Evolutionary conservation across 2,888 invertebrate species (phyloP).

Genomic region (Eurytoma californica): DNA sequence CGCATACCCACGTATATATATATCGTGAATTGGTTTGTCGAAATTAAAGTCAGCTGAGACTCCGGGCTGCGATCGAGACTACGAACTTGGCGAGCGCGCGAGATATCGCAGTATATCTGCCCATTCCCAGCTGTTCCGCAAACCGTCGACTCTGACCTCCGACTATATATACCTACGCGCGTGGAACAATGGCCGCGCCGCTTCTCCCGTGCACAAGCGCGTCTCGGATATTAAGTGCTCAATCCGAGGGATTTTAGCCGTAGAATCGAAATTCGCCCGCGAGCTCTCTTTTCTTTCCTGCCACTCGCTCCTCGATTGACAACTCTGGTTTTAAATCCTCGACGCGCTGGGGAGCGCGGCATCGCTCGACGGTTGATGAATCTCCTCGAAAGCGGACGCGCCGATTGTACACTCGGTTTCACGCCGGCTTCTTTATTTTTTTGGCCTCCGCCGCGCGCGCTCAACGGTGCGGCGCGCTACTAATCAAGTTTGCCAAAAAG

Average conservation of each 20-base stretch:
- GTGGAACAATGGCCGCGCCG: constrained; percentile 7
- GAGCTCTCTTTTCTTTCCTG: constrained; percentile 13
- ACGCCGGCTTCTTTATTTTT: no score
- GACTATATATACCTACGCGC: not conserved
- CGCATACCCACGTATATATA: not conserved
- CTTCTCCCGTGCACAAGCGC: not conserved
- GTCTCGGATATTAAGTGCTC: constrained; percentile 17
- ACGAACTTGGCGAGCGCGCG: constrained; percentile 42
- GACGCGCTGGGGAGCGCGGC: not conserved
- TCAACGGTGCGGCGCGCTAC: no score
- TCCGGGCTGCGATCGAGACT: constrained; percentile 50
- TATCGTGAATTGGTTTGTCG: constrained; percentile 70
- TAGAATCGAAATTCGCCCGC: not conserved
- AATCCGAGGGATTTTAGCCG: constrained; percentile 19
- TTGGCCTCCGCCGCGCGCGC: no score
- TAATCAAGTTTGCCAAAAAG: no score
- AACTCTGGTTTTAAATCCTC: constrained; percentile 1
- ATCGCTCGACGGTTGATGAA: constrained; percentile 3
- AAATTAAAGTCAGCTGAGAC: constrained; percentile 74
- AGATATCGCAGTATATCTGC: constrained; percentile 47
- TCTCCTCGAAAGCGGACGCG: not conserved
- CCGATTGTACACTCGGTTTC: no score
- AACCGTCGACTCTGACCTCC: constrained; percentile 44
- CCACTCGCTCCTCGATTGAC: constrained; percentile 6
- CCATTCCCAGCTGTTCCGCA: constrained; percentile 58